Percentiles rank a stretch among this genome's conserved stretches.
Evolutionary conservation across 2,113 vertebrate genomes (phyloP).

Genomic region (Salvelinus alpinus): DNA sequence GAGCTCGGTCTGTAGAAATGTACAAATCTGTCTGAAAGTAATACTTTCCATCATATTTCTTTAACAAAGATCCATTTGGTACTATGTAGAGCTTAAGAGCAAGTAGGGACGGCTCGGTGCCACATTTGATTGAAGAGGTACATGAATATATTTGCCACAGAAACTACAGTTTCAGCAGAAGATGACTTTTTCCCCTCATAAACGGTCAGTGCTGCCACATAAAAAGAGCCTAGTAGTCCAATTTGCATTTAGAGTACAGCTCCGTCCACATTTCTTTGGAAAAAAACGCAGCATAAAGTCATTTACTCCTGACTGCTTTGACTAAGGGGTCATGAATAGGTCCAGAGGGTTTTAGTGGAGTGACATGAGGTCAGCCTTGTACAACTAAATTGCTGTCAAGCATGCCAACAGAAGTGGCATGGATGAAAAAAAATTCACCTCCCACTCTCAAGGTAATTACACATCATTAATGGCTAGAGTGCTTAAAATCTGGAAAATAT

Average conservation of each 20-base stretch:
- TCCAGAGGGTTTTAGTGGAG: neutral
- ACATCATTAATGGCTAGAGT: slow-evolving; percentile 9
- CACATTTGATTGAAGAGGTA: slow-evolving; percentile 27
- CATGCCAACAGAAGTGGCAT: neutral
- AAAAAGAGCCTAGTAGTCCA: neutral
- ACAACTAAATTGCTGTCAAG: slow-evolving; percentile 12
- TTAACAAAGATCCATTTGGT: neutral
- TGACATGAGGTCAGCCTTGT: slow-evolving; percentile 1
- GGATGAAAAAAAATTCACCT: neutral
- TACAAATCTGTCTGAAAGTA: neutral
- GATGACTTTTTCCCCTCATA: neutral
- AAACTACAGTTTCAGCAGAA: slow-evolving; percentile 24
- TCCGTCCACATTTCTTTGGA: neutral
- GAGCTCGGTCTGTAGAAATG: too few species aligned
- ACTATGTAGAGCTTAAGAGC: neutral
- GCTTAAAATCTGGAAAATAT: slow-evolving; percentile 5
- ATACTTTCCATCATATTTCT: neutral
- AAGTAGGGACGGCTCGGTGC: neutral
- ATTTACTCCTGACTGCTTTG: slow-evolving; percentile 7
- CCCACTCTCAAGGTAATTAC: slow-evolving; percentile 4
- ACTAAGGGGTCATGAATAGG: neutral
- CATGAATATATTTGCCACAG: neutral
- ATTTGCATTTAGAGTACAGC: slow-evolving; percentile 15
- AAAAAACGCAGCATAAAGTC: neutral
- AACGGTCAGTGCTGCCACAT: slow-evolving; percentile 6